Percentiles rank a stretch among this genome's conserved stretches.
These are phyloP conservation scores for Acrossocheilus fasciatus DNA, from an alignment of 2,797 vertebrate species.

Conservation along the genomic window DNA sequence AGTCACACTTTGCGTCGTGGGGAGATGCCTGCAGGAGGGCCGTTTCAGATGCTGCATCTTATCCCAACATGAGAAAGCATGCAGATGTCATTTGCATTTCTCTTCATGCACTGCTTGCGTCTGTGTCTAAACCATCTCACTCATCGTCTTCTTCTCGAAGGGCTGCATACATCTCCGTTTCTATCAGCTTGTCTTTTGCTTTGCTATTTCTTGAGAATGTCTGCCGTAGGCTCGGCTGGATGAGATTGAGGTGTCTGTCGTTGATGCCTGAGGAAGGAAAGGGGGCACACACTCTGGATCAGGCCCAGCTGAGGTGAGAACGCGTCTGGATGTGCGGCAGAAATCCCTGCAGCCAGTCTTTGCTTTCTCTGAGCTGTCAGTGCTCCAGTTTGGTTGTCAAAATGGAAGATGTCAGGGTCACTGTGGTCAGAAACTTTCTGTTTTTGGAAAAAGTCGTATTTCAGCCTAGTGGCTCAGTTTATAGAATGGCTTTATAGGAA, in stretches of 20 bases:
- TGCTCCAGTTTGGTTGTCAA: conserved; percentile 43
- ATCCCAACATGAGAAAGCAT: conserved; percentile 36
- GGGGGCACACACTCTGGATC: not conserved
- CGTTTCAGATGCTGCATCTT: conserved; percentile 39
- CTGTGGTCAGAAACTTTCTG: conserved; percentile 46
- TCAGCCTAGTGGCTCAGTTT: conserved; percentile 20
- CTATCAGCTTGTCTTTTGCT: conserved; percentile 52
- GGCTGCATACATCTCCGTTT: conserved; percentile 56
- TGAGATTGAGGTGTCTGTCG: conserved; percentile 20
- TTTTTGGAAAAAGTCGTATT: conserved; percentile 39
- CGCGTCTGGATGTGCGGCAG: not conserved
- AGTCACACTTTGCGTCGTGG: conserved; percentile 42
- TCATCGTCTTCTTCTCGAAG: conserved; percentile 41
- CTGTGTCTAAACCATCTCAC: conserved; percentile 30
- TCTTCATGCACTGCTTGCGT: conserved; percentile 42
- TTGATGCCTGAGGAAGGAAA: conserved; percentile 20
- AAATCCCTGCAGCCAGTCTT: conserved; percentile 37
- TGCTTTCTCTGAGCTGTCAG: conserved; percentile 49
- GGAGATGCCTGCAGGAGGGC: conserved; percentile 46
- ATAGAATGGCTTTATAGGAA: conserved; percentile 31
- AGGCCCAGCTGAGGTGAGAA: conserved; percentile 37
- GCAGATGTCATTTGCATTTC: conserved; percentile 48
- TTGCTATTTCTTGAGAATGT: conserved; percentile 47
- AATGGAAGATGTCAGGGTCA: conserved; percentile 46
- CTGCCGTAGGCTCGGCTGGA: conserved; percentile 47